Evolutionary conservation across 2,888 invertebrate species (phyloP).

Genomic region (Capitulum mitella): DNA sequence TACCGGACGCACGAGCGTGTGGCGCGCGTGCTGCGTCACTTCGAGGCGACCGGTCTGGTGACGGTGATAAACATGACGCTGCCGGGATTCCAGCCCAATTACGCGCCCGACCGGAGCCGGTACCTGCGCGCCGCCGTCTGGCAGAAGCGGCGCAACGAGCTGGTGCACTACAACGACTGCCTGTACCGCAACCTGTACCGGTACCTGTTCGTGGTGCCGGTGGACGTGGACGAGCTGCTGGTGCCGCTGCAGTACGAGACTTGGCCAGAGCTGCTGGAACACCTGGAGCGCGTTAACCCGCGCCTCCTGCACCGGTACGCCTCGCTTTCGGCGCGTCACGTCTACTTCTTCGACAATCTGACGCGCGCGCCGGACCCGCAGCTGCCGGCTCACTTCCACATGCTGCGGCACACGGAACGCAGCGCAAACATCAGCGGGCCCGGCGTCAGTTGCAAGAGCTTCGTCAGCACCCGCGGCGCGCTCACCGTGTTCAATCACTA

Average conservation of each 20-base stretch:
- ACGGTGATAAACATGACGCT: slow-evolving; percentile 49
- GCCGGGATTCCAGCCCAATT: slow-evolving; percentile 50
- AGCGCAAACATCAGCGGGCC: slow-evolving; percentile 55
- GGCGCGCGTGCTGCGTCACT: slow-evolving; percentile 52
- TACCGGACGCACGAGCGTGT: slow-evolving; percentile 53
- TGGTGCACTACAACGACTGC: slow-evolving; percentile 69
- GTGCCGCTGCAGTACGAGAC: slow-evolving; percentile 55
- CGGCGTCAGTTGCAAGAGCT: slow-evolving; percentile 63
- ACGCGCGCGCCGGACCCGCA: slow-evolving; percentile 30
- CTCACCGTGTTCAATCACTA: slow-evolving; percentile 69
- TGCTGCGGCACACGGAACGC: slow-evolving; percentile 50
- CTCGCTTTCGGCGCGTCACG: slow-evolving; percentile 58
- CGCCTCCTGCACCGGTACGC: slow-evolving; percentile 45
- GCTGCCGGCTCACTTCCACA: slow-evolving; percentile 42
- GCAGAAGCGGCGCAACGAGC: slow-evolving; percentile 63
- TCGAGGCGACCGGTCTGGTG: slow-evolving; percentile 46
- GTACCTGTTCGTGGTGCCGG: slow-evolving; percentile 58
- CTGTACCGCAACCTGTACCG: slow-evolving; percentile 60
- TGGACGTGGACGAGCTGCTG: slow-evolving; percentile 67
- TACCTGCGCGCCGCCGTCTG: slow-evolving; percentile 51
- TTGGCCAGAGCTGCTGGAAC: slow-evolving; percentile 53
- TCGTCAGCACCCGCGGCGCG: slow-evolving; percentile 57
- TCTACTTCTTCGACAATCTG: slow-evolving; percentile 55
- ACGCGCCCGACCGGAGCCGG: slow-evolving; percentile 42
- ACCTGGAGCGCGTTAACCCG: slow-evolving; percentile 47